A percentile compares a stretch with the other conserved stretches of the same genome.
phyloP scores from a whole-genome alignment of 2,888 invertebrate species.

The Perizoma affinitatum region DNA sequence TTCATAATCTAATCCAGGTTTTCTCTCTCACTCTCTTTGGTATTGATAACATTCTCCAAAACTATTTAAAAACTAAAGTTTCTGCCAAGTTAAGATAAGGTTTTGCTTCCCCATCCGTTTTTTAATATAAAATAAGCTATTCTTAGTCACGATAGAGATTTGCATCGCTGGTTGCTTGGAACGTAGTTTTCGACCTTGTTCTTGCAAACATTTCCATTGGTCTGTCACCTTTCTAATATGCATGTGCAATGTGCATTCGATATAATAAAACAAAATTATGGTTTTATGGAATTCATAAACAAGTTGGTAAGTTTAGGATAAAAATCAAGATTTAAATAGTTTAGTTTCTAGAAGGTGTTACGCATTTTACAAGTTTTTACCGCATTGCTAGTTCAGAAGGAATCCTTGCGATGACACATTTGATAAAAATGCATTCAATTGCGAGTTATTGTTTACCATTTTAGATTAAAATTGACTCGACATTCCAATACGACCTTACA shows the following conservation, averaged over 20 bases:
- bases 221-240: conserved; percentile 6
- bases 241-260: neutral
- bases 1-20: no score
- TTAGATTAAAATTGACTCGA: conserved; percentile 16
- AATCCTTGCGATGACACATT: conserved; percentile 21
- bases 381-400: neutral
- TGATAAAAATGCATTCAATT: conserved; percentile 18
- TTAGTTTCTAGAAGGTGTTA: no score
- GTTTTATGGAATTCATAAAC: no score
- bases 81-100: no score
- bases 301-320: no score
- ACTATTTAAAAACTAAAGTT: no score
- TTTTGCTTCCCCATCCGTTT: no score
- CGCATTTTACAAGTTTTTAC: no score
- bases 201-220: neutral
- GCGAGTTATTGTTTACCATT: conserved; percentile 23
- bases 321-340: no score
- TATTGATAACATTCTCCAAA: no score
- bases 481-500: conserved; percentile 22
- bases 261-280: no score
- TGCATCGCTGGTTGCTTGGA: neutral
- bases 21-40: no score
- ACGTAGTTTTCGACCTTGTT: conserved; percentile 7
- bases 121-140: neutral
- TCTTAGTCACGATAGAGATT: neutral